Percentiles rank a stretch among this genome's conserved stretches.
Conservation (phyloP, 2,113 vertebrate species). For the Cyanoramphus novaezelandiae region DNA sequence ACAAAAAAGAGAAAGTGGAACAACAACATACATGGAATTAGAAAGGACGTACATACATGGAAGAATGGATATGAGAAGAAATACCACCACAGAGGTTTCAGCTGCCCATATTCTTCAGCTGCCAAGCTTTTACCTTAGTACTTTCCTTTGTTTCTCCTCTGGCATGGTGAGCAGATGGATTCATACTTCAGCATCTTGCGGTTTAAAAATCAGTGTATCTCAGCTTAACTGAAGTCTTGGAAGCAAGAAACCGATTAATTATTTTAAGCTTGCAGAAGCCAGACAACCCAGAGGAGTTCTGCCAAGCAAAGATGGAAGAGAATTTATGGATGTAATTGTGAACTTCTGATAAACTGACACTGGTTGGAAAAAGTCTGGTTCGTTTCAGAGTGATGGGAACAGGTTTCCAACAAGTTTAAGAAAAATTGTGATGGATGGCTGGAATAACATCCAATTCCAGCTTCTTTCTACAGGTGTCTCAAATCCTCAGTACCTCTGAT, state of each 20-base stretch:
- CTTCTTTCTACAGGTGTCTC: neutral
- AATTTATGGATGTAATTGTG: neutral
- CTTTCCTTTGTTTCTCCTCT: neutral
- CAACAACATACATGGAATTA: neutral
- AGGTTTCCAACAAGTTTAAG: neutral
- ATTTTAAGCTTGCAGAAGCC: conserved; percentile 47
- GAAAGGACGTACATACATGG: neutral
- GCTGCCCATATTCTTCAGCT: neutral
- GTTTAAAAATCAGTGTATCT: conserved; percentile 19
- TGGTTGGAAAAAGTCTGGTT: neutral
- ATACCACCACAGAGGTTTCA: neutral
- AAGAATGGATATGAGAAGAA: neutral
- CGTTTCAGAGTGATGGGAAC: neutral
- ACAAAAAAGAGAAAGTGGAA: neutral
- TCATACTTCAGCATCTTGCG: conserved; percentile 17
- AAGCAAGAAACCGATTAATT: conserved; percentile 38
- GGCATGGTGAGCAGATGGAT: conserved; percentile 25
- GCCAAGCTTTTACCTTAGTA: conserved; percentile 16
- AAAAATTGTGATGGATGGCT: neutral
- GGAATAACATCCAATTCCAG: neutral
- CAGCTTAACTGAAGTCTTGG: conserved; percentile 45
- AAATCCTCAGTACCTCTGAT: neutral
- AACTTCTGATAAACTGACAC: neutral
- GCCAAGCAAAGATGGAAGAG: conserved; percentile 1
- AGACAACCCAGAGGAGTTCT: conserved; percentile 7